Percentiles rank a stretch among this genome's conserved stretches.
phyloP scores from a whole-genome alignment of 2,797 vertebrate genomes.

The Aselliscus stoliczkanus region DNA sequence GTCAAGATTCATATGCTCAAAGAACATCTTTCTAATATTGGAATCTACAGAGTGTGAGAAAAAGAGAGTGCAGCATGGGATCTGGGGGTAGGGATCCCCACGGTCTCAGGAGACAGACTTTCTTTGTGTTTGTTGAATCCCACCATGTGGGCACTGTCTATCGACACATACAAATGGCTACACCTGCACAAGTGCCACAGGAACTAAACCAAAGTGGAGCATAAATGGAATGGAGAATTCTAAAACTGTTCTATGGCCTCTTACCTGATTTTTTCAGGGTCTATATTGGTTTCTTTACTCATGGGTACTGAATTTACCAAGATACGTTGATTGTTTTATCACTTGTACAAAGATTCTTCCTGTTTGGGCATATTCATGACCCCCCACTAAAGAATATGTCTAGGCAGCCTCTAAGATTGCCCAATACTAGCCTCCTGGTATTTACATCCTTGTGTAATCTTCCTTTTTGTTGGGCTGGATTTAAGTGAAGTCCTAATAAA shows the following conservation, averaged over 20 bases:
- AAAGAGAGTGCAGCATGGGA: neutral
- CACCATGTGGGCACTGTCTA: neutral
- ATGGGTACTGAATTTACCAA: neutral
- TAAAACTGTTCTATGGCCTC: neutral
- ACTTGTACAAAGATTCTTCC: neutral
- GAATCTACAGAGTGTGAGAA: neutral
- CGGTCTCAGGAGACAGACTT: neutral
- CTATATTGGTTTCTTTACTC: neutral
- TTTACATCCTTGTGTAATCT: neutral
- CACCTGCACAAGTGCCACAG: too few relatives aligned
- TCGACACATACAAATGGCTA: neutral
- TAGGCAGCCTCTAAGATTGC: neutral
- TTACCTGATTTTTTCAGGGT: neutral
- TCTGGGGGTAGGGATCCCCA: neutral
- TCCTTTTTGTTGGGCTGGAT: neutral
- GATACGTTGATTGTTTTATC: neutral
- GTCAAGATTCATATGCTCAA: neutral
- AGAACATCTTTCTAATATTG: neutral
- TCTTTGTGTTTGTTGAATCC: neutral
- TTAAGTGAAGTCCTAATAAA: neutral
- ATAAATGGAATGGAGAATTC: neutral
- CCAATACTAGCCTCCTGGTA: neutral
- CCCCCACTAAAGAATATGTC: neutral
- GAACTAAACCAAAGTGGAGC: neutral
- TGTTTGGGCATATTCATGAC: neutral